A percentile compares a stretch with the other conserved stretches of the same genome.
These are phyloP conservation scores for Drosophila persimilis DNA, from an alignment of 1,140 invertebrate genomes.

Conservation along the genomic window DNA sequence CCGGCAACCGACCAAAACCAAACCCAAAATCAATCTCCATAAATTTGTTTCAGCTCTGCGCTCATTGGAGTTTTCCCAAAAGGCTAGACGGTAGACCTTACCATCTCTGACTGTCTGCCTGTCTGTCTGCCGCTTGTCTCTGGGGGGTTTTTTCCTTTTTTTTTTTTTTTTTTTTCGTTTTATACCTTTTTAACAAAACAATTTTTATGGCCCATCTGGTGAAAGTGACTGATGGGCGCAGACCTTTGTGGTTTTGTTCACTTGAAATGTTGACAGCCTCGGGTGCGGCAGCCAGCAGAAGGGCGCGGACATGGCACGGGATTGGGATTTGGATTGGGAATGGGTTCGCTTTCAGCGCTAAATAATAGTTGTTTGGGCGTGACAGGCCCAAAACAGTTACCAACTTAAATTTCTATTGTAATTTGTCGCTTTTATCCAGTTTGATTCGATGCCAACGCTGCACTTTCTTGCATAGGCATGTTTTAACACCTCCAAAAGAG, in stretches of 20 bases:
- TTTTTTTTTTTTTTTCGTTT: background rate
- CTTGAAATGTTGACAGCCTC: conserved; percentile 63
- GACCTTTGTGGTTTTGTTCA: conserved; percentile 36
- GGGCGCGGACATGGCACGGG: conserved; percentile 59
- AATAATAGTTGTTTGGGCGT: conserved; percentile 58
- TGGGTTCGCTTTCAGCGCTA: conserved; percentile 67
- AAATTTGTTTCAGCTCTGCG: conserved; percentile 54
- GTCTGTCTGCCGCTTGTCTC: background rate
- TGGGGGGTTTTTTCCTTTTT: too few species aligned
- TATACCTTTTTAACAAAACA: conserved; percentile 44
- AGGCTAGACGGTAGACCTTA: conserved; percentile 45
- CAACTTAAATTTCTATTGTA: conserved; percentile 37
- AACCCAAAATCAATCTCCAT: conserved; percentile 58
- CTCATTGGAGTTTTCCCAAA: conserved; percentile 67
- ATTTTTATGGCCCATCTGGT: conserved; percentile 71
- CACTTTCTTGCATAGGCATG: conserved; percentile 48
- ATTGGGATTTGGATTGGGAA: background rate
- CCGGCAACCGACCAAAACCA: conserved; percentile 21
- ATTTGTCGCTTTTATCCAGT: conserved; percentile 4
- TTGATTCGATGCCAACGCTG: conserved; percentile 22
- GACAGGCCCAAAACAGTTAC: conserved; percentile 46
- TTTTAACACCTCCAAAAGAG: conserved; percentile 7
- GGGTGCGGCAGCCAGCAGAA: conserved; percentile 63
- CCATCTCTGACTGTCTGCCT: conserved; percentile 11
- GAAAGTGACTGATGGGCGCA: conserved; percentile 72